Evolutionary conservation across 2,888 invertebrate genomes (phyloP).

Genomic region (Drosophila gaucha): DNA sequence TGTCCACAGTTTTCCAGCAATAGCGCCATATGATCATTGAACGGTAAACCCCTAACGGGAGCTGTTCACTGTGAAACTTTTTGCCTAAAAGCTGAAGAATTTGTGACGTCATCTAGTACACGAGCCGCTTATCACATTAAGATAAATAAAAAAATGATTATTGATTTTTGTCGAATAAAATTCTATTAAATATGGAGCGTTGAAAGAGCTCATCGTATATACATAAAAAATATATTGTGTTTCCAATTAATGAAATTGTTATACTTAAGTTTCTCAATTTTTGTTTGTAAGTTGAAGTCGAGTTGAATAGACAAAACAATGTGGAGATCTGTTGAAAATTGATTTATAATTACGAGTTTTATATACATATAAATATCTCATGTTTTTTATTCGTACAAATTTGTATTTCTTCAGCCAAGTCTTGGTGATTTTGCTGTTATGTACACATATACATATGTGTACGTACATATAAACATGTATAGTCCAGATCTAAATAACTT

Average conservation of each 20-base stretch:
- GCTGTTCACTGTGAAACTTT: slow-evolving; percentile 42
- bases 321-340: slow-evolving; percentile 30
- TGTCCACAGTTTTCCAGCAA: slow-evolving; percentile 5
- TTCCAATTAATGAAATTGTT: neutral
- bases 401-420: slow-evolving; percentile 40
- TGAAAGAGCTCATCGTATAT: neutral
- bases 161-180: slow-evolving; percentile 9
- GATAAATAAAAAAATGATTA: neutral
- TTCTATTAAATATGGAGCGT: slow-evolving; percentile 1
- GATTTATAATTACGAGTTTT: slow-evolving; percentile 42
- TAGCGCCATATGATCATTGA: slow-evolving; percentile 60
- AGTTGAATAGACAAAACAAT: slow-evolving; percentile 15
- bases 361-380: slow-evolving; percentile 38
- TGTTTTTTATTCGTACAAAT: slow-evolving; percentile 39
- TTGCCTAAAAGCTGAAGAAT: slow-evolving; percentile 41
- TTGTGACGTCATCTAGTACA: slow-evolving; percentile 4
- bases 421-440: slow-evolving; percentile 45
- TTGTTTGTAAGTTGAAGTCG: slow-evolving; percentile 1
- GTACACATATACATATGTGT: slow-evolving; percentile 15
- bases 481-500: slow-evolving; percentile 40
- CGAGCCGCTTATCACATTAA: slow-evolving; percentile 1
- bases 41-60: slow-evolving; percentile 58
- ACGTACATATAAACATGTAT: slow-evolving; percentile 25
- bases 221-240: slow-evolving; percentile 4
- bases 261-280: slow-evolving; percentile 1